These are phyloP conservation scores for Axinella damicornis DNA, from an alignment of 37 sponge, comb jelly and placozoan species.

Conservation along the genomic window DNA sequence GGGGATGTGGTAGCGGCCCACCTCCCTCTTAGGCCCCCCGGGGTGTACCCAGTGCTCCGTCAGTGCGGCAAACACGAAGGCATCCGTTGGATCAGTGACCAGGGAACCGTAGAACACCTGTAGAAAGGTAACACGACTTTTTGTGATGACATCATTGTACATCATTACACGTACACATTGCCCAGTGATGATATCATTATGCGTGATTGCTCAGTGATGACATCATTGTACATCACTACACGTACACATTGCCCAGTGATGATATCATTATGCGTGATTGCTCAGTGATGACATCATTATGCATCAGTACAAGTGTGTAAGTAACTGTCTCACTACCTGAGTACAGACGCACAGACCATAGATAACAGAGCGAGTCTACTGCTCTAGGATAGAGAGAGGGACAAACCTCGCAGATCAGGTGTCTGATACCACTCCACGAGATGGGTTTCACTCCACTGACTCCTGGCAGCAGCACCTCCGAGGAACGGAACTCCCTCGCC, in stretches of 20 bases:
- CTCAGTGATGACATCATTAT: background rate
- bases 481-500: conserved; percentile 15
- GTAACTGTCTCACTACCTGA: background rate
- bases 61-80: conserved; percentile 32
- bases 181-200: background rate
- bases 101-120: conserved; percentile 84
- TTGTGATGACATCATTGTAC: too few species aligned
- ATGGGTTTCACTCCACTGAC: conserved; percentile 29
- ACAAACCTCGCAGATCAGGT: conserved; percentile 78
- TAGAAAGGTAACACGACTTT: background rate
- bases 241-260: background rate
- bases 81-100: conserved; percentile 48
- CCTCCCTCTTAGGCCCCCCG: conserved; percentile 59
- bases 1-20: conserved; percentile 73
- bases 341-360: background rate
- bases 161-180: too few species aligned
- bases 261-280: background rate
- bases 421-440: conserved; percentile 81
- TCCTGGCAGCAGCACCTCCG: conserved; percentile 2
- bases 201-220: background rate
- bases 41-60: conserved; percentile 83
- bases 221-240: too few species aligned
- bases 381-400: background rate
- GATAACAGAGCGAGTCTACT: too few species aligned
- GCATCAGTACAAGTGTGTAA: background rate